These are phyloP conservation scores for Siniperca undulata DNA, from an alignment of 2,797 vertebrate genomes.

Conservation along the genomic window DNA sequence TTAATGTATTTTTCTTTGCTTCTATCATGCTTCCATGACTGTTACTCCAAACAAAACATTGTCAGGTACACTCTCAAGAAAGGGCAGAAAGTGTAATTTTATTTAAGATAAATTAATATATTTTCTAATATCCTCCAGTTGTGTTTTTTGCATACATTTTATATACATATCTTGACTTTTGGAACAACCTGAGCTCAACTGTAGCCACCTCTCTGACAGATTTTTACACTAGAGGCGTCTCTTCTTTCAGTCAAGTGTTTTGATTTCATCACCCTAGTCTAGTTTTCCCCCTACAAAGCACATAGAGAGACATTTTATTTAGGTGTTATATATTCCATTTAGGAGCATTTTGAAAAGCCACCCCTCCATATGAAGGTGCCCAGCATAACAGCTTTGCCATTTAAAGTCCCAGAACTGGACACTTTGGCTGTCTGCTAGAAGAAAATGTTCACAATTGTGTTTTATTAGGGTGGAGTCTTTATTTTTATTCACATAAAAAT, in stretches of 20 bases:
- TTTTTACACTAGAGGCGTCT: slow-evolving; percentile 33
- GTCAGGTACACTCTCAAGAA: slow-evolving; percentile 62
- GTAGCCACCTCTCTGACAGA: slow-evolving; percentile 19
- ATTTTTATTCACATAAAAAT: slow-evolving; percentile 73
- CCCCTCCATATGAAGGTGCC: slow-evolving; percentile 62
- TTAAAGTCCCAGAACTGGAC: slow-evolving; percentile 65
- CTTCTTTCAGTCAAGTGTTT: slow-evolving; percentile 53
- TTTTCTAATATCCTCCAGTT: slow-evolving; percentile 77
- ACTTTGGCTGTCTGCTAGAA: slow-evolving; percentile 63
- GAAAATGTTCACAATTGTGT: slow-evolving; percentile 76
- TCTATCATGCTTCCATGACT: slow-evolving; percentile 57
- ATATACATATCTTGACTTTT: slow-evolving; percentile 47
- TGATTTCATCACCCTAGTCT: slow-evolving; percentile 34
- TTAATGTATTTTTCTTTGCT: slow-evolving; percentile 52
- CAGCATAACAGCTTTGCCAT: slow-evolving; percentile 72
- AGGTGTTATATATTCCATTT: slow-evolving; percentile 72
- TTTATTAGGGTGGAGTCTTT: slow-evolving; percentile 77
- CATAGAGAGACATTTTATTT: slow-evolving; percentile 61
- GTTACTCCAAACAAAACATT: slow-evolving; percentile 60
- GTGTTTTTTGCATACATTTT: slow-evolving; percentile 61
- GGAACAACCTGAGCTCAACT: slow-evolving; percentile 36
- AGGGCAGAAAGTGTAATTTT: slow-evolving; percentile 72
- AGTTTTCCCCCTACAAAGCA: slow-evolving; percentile 46
- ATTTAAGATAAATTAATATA: slow-evolving; percentile 86
- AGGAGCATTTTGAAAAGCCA: slow-evolving; percentile 60